Conservation (phyloP, 2,888 invertebrate species). For the Lochmaea capreae region DNA sequence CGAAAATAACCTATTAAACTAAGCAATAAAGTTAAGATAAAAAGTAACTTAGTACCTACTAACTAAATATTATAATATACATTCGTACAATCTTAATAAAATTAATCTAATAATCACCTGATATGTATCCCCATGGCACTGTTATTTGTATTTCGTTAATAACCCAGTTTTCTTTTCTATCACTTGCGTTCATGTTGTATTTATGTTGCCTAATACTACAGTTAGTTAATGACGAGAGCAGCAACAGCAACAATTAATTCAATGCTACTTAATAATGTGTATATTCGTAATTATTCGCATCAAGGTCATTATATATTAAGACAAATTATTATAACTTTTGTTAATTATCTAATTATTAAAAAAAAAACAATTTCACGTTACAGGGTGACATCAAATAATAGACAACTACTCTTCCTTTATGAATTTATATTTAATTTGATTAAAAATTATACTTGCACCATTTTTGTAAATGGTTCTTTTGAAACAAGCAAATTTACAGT, state of each 20-base stretch:
- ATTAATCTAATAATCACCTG: slow-evolving; percentile 29
- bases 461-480: too few relatives aligned
- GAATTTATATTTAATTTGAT: too few relatives aligned
- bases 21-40: too few relatives aligned
- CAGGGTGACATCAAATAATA: background rate
- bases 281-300: background rate
- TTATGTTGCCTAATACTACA: background rate
- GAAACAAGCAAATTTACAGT: slow-evolving; percentile 43
- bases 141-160: slow-evolving; percentile 41
- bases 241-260: too few relatives aligned
- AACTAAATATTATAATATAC: too few relatives aligned
- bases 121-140: slow-evolving; percentile 43
- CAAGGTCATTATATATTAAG: background rate
- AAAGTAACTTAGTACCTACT: too few relatives aligned
- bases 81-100: background rate
- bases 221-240: too few relatives aligned
- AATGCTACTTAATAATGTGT: background rate
- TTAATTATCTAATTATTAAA: background rate
- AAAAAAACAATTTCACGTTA: background rate
- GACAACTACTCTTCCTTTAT: background rate
- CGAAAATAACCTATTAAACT: too few relatives aligned
- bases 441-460: too few relatives aligned
- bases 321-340: too few relatives aligned
- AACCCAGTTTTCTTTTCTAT: background rate
- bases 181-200: background rate